These are phyloP conservation scores for Leptinotarsa rubiginosa DNA, from an alignment of 2,888 invertebrate species.

Conservation along the genomic window DNA sequence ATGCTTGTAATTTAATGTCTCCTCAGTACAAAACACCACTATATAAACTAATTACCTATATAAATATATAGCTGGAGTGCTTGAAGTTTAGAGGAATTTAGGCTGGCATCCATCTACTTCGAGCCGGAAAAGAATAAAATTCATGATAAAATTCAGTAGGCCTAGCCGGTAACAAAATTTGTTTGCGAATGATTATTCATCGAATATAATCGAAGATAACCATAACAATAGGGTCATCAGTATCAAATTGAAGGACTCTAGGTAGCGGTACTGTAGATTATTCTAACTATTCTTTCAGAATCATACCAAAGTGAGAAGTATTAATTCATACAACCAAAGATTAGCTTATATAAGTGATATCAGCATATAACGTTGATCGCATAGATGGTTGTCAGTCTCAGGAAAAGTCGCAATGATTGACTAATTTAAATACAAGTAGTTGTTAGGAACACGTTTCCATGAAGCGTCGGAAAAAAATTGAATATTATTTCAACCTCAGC, in stretches of 20 bases:
- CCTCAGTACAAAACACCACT: conserved; percentile 67
- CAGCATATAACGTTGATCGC: neutral
- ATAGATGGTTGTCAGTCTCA: conserved; percentile 44
- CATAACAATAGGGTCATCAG: neutral
- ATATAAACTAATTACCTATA: conserved; percentile 60
- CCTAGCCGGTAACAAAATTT: neutral
- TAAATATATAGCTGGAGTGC: conserved; percentile 52
- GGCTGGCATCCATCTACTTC: conserved; percentile 42
- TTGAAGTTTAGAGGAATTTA: conserved; percentile 37
- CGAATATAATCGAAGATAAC: neutral
- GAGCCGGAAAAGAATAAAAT: conserved; percentile 37
- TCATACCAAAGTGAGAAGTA: conserved; percentile 41
- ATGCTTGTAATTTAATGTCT: conserved; percentile 62
- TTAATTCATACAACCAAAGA: conserved; percentile 40
- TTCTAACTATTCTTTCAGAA: neutral
- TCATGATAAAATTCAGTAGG: conserved; percentile 11
- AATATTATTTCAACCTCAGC: conserved; percentile 58
- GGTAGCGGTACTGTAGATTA: no score
- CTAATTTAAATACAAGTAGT: conserved; percentile 60
- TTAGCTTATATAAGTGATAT: conserved; percentile 28
- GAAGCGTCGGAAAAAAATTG: conserved; percentile 59
- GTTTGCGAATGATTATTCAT: neutral
- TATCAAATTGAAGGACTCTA: neutral
- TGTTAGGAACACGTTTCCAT: conserved; percentile 62
- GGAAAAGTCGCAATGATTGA: conserved; percentile 62